Conservation (phyloP, 1,140 invertebrate genomes). For the Drosophila pallidifrons region DNA sequence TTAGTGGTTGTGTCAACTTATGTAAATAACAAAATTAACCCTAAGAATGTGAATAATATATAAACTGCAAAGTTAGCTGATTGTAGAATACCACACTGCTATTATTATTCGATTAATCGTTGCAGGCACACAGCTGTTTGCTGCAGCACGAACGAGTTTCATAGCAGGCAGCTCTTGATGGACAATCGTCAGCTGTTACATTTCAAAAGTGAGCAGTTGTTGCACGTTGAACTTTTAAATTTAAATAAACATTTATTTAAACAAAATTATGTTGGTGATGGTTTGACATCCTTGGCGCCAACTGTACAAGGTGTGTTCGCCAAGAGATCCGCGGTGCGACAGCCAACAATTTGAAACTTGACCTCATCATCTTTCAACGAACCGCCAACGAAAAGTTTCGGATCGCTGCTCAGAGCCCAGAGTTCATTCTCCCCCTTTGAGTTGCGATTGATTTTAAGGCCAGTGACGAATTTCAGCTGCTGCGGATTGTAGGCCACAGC, state of each 20-base stretch:
- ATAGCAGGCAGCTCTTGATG: constrained; percentile 11
- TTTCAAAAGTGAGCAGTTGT: constrained; percentile 8
- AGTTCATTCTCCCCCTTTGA: constrained; percentile 85
- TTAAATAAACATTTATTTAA: neutral
- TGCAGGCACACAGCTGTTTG: neutral
- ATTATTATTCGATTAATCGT: constrained; percentile 2
- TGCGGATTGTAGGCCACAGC: constrained; percentile 85
- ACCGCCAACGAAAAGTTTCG: constrained; percentile 86
- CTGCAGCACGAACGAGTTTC: neutral
- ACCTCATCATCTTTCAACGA: constrained; percentile 86
- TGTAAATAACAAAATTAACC: no score
- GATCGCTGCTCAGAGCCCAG: constrained; percentile 87
- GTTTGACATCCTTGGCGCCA: constrained; percentile 24
- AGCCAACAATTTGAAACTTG: constrained; percentile 89
- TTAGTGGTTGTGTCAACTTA: neutral
- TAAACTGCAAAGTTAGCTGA: neutral
- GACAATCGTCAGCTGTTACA: neutral
- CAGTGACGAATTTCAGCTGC: constrained; percentile 89
- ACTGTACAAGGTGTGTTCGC: constrained; percentile 72
- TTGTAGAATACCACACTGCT: neutral
- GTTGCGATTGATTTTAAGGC: constrained; percentile 88
- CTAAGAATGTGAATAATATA: no score
- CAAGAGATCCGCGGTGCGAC: constrained; percentile 71
- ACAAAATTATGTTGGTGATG: neutral
- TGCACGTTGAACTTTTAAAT: neutral